phyloP scores from a whole-genome alignment of 2,113 vertebrate species.

The Catharus fuscescens region DNA sequence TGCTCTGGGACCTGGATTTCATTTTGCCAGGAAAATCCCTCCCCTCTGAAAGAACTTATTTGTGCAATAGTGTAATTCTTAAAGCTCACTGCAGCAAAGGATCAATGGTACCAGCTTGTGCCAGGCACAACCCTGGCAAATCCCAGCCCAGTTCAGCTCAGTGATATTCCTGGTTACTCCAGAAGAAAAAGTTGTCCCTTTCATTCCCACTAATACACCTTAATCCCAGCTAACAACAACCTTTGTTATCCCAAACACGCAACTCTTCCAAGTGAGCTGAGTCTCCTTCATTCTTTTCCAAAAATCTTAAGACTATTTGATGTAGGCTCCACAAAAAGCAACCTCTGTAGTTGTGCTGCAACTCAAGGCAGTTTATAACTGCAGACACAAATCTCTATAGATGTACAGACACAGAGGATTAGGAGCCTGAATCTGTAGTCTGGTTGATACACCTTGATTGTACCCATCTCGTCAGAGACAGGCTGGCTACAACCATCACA shows the following conservation, averaged over 20 bases:
- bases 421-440: neutral
- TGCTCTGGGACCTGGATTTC: neutral
- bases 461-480: neutral
- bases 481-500: neutral
- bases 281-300: neutral
- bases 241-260: neutral
- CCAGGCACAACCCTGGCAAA: neutral
- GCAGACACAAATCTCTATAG: neutral
- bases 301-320: neutral
- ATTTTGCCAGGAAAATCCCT: constrained; percentile 18
- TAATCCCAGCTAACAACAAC: neutral
- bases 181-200: neutral
- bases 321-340: neutral
- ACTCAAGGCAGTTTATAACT: neutral
- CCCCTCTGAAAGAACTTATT: neutral
- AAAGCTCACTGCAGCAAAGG: neutral
- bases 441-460: no score
- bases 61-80: neutral
- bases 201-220: constrained; percentile 20
- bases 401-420: neutral
- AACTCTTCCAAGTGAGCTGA: neutral
- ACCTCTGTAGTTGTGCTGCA: neutral
- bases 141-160: neutral
- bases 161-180: neutral
- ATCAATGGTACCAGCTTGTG: neutral